These are phyloP conservation scores for Chamaea fasciata DNA, from an alignment of 2,113 vertebrate genomes.

Conservation along the genomic window DNA sequence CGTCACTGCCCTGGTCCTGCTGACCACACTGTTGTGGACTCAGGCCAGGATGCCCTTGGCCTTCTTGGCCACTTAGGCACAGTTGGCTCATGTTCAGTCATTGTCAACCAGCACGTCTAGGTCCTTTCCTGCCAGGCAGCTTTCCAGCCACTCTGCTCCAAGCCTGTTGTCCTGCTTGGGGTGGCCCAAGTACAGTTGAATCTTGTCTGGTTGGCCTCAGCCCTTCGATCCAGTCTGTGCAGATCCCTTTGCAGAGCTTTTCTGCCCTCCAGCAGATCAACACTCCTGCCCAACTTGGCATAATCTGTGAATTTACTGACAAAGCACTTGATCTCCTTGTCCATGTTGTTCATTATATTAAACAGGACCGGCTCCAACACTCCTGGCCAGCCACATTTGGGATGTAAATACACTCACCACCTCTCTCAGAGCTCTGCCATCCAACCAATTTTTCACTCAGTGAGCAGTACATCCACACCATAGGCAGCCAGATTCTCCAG, in stretches of 20 bases:
- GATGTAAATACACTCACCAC: not conserved
- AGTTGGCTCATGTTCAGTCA: fast-evolving
- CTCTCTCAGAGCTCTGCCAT: not conserved
- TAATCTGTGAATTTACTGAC: not conserved
- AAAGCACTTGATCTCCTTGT: too few species aligned
- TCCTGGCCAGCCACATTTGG: not conserved
- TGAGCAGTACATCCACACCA: not conserved
- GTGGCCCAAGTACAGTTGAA: not conserved
- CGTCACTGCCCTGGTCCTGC: not conserved
- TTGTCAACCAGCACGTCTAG: not conserved
- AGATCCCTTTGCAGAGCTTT: not conserved
- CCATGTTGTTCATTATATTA: not conserved
- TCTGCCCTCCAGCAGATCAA: not conserved
- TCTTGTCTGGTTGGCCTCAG: not conserved
- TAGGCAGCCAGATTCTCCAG: not conserved
- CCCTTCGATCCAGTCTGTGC: not conserved
- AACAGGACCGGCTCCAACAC: not conserved
- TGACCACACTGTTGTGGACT: not conserved
- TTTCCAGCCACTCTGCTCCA: not conserved
- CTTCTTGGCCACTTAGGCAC: not conserved
- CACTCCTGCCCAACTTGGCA: too few species aligned
- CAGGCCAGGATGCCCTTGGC: not conserved
- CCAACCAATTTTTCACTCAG: not conserved
- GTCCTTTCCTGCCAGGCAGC: not conserved
- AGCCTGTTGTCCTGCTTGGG: not conserved